A percentile compares a stretch with the other conserved stretches of the same genome.
Evolutionary conservation across 1,140 invertebrate species (phyloP).

Genomic region (Myzus persicae): DNA sequence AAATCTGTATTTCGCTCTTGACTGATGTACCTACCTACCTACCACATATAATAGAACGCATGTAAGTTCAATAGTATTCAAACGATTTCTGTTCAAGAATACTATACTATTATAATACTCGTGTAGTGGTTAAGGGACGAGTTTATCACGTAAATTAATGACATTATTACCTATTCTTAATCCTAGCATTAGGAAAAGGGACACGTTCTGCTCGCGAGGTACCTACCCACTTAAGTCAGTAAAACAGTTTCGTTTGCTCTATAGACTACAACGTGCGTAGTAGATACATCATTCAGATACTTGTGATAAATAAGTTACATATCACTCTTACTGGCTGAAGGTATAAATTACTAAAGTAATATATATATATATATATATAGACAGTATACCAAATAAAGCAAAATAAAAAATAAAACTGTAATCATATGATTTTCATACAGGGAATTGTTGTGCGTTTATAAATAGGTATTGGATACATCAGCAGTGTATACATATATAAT

Average conservation of each 20-base stretch:
- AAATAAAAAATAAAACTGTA: not conserved
- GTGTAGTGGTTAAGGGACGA: not conserved
- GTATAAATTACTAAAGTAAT: not conserved
- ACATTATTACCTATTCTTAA: conserved; percentile 3
- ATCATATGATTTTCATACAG: not conserved
- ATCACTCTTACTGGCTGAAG: not conserved
- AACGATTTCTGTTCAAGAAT: not conserved
- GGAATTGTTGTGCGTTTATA: not conserved
- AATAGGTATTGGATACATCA: not conserved
- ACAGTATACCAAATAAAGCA: too few relatives aligned
- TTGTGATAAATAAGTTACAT: not conserved
- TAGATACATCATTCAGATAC: not conserved
- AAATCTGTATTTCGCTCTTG: not conserved
- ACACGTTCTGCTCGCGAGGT: not conserved
- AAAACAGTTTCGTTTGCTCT: not conserved
- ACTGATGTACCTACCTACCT: not conserved
- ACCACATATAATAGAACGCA: not conserved
- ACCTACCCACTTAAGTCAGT: not conserved
- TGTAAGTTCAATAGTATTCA: not conserved
- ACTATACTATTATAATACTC: not conserved
- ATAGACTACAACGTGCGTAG: not conserved
- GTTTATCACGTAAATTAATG: not conserved
- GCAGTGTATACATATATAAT: too few relatives aligned
- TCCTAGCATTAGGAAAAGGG: not conserved
- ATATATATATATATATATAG: not conserved